Conservation (phyloP, 1,140 invertebrate genomes). For the Bombus sibiricus region DNA sequence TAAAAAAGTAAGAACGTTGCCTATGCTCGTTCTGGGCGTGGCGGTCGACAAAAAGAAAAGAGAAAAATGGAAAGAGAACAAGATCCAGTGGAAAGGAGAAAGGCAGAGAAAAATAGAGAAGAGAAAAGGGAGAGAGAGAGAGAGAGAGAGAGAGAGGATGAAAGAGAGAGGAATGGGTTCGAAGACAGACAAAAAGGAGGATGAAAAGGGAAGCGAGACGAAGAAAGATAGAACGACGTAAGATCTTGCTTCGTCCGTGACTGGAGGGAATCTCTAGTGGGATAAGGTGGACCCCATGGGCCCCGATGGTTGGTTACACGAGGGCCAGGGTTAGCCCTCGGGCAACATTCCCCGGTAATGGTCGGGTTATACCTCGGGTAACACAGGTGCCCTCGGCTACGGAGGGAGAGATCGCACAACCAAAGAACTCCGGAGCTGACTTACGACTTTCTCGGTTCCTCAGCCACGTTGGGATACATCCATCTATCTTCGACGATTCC, state of each 20-base stretch:
- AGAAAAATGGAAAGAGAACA: not conserved
- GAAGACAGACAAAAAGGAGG: conserved; percentile 35
- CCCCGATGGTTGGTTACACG: conserved; percentile 65
- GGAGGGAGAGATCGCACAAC: conserved; percentile 52
- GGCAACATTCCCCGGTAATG: conserved; percentile 81
- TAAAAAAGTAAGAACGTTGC: conserved; percentile 35
- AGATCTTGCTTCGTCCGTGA: conserved; percentile 59
- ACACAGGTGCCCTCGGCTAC: conserved; percentile 77
- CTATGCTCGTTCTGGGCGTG: conserved; percentile 45
- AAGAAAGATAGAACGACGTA: conserved; percentile 21
- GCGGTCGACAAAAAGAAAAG: conserved; percentile 3
- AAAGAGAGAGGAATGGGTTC: conserved; percentile 23
- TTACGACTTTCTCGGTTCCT: conserved; percentile 44
- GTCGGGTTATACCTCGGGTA: conserved; percentile 80
- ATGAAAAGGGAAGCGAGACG: not conserved
- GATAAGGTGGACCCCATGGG: conserved; percentile 69
- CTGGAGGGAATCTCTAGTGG: conserved; percentile 61
- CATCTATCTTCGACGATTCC: conserved; percentile 22
- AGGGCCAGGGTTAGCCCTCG: conserved; percentile 75
- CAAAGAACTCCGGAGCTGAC: conserved; percentile 54
- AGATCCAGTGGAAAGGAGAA: not conserved
- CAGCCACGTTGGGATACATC: not conserved
- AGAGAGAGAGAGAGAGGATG: not conserved
- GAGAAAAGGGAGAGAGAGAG: no score
- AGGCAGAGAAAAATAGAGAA: not conserved